These are phyloP conservation scores for Phlogophora meticulosa DNA, from an alignment of 2,888 invertebrate species.

Conservation along the genomic window DNA sequence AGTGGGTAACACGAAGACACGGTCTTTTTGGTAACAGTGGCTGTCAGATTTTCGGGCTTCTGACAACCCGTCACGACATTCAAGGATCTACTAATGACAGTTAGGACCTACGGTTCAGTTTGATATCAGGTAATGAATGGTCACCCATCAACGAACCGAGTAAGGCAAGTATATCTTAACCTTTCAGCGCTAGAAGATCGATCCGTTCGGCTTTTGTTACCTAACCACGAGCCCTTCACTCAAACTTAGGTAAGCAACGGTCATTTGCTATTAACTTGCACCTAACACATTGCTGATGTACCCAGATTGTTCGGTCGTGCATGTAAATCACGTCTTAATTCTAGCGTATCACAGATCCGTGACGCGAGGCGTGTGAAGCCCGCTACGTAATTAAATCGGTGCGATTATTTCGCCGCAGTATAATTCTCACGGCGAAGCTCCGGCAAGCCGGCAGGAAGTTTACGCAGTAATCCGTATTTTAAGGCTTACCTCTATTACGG, in stretches of 20 bases:
- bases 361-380: conserved; percentile 34
- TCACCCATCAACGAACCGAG: too few relatives aligned
- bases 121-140: too few relatives aligned
- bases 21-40: too few relatives aligned
- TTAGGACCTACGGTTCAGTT: too few relatives aligned
- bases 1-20: too few relatives aligned
- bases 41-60: too few relatives aligned
- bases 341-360: conserved; percentile 32
- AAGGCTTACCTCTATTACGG: conserved; percentile 54
- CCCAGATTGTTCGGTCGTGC: conserved; percentile 31
- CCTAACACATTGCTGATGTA: conserved; percentile 34
- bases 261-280: conserved; percentile 21
- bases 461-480: conserved; percentile 52
- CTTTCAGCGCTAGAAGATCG: too few relatives aligned
- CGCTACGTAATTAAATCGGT: conserved; percentile 54
- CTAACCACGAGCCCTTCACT: too few relatives aligned
- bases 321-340: conserved; percentile 57
- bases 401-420: conserved; percentile 54
- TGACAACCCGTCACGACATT: too few relatives aligned
- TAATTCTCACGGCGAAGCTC: conserved; percentile 42
- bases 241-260: not conserved
- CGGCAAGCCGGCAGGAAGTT: conserved; percentile 42
- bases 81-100: too few relatives aligned
- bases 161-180: too few relatives aligned
- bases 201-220: too few relatives aligned